phyloP scores from a whole-genome alignment of 1,140 invertebrate species.

The Teleopsis dalmanni region DNA sequence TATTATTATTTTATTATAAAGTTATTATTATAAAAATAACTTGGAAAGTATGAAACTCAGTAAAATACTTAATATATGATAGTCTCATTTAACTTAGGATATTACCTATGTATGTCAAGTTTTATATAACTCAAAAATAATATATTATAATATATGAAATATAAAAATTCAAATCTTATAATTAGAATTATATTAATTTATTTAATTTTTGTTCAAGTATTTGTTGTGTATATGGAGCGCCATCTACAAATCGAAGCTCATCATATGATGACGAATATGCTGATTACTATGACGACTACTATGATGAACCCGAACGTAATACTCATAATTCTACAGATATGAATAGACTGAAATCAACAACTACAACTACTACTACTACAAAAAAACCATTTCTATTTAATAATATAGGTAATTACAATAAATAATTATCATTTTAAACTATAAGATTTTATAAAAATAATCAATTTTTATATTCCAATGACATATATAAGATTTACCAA shows the following conservation, averaged over 20 bases:
- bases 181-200: too few relatives aligned
- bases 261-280: slow-evolving; percentile 16
- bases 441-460: not conserved
- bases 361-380: slow-evolving; percentile 24
- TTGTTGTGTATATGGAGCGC: slow-evolving; percentile 26
- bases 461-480: too few relatives aligned
- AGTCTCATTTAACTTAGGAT: too few relatives aligned
- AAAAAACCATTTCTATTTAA: slow-evolving; percentile 1
- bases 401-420: not conserved
- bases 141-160: too few relatives aligned
- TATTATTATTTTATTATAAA: too few relatives aligned
- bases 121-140: too few relatives aligned
- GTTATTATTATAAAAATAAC: too few relatives aligned
- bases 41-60: too few relatives aligned
- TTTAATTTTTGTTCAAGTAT: slow-evolving; percentile 21
- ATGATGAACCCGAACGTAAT: slow-evolving; percentile 7
- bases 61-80: too few relatives aligned
- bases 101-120: too few relatives aligned
- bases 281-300: slow-evolving; percentile 24
- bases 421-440: not conserved
- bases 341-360: slow-evolving; percentile 20
- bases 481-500: slow-evolving; percentile 23
- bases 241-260: slow-evolving; percentile 17
- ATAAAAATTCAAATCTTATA: too few relatives aligned
- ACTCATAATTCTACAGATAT: not conserved